phyloP scores from a whole-genome alignment of 2,888 invertebrate species.

The Nomada goodeniana region DNA sequence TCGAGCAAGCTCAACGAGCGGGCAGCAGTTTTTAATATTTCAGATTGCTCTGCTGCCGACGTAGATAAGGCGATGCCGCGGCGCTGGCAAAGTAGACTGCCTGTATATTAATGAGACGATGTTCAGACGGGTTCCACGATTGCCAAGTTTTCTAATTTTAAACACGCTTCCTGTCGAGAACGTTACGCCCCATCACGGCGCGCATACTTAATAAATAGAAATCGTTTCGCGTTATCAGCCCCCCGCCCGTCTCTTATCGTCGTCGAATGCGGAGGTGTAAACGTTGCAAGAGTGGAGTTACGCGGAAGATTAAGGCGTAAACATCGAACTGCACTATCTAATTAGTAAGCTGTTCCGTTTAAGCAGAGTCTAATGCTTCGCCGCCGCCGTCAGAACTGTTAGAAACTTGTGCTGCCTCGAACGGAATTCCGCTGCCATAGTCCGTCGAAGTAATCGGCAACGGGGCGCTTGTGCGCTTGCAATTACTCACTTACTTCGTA shows the following conservation, averaged over 20 bases:
- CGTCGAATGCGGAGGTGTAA: not conserved
- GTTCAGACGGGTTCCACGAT: constrained; percentile 5
- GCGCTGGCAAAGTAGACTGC: not conserved
- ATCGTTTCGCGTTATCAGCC: no score
- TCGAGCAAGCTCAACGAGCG: constrained; percentile 4
- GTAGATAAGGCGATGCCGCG: constrained; percentile 35
- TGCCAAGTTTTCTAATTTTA: constrained; percentile 40
- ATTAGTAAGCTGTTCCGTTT: constrained; percentile 43
- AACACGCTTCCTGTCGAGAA: not conserved
- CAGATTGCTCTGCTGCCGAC: constrained; percentile 23
- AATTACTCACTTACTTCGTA: constrained; percentile 41
- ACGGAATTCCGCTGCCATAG: constrained; percentile 28
- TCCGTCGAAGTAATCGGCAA: constrained; percentile 41
- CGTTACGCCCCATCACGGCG: no score
- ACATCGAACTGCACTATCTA: constrained; percentile 57
- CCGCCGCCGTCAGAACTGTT: constrained; percentile 23
- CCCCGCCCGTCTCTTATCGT: not conserved
- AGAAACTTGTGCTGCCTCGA: constrained; percentile 39
- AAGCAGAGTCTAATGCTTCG: constrained; percentile 33
- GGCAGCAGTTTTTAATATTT: constrained; percentile 50
- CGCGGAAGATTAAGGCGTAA: constrained; percentile 35
- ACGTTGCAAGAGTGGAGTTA: not conserved
- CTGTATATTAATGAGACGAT: constrained; percentile 22
- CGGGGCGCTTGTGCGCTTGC: constrained; percentile 13
- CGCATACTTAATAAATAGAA: no score